Percentiles rank a stretch among this genome's conserved stretches.
These are phyloP conservation scores for Pharmacophagus antenor DNA, from an alignment of 2,888 invertebrate genomes.

Conservation along the genomic window DNA sequence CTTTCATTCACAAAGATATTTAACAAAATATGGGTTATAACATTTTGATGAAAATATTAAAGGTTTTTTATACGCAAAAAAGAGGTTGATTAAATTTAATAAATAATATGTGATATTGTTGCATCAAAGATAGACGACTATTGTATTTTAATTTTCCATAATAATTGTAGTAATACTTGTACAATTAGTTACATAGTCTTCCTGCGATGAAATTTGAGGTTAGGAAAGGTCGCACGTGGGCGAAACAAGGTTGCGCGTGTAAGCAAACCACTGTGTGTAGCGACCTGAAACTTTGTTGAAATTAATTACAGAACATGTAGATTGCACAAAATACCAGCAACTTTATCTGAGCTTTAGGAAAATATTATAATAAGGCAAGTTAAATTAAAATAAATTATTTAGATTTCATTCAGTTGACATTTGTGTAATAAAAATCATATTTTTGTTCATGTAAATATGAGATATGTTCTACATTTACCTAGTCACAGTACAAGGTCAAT, in stretches of 20 bases:
- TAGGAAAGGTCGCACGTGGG: constrained; percentile 42
- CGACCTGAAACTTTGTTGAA: constrained; percentile 21
- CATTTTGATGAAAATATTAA: too few relatives aligned
- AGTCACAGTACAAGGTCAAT: constrained; percentile 18
- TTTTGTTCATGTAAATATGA: neutral
- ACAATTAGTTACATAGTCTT: neutral
- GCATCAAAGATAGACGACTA: too few relatives aligned
- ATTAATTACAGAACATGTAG: neutral
- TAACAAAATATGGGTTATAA: too few relatives aligned
- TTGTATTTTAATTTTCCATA: too few relatives aligned
- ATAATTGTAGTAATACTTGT: too few relatives aligned
- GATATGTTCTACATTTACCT: neutral
- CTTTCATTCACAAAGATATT: too few relatives aligned
- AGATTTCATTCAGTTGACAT: neutral
- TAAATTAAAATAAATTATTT: neutral
- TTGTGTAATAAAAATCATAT: neutral
- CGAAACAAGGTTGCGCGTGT: constrained; percentile 39
- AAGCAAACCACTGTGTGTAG: constrained; percentile 28
- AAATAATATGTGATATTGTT: too few relatives aligned
- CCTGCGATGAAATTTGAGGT: neutral
- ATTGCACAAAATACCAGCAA: too few relatives aligned
- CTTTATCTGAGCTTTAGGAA: too few relatives aligned
- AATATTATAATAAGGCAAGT: neutral
- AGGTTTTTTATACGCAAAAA: too few relatives aligned
- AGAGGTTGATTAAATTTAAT: too few relatives aligned